Base-by-base conservation (phyloP, 1,140 invertebrate genomes). In the Dendroctonus ponderosae region DNA sequence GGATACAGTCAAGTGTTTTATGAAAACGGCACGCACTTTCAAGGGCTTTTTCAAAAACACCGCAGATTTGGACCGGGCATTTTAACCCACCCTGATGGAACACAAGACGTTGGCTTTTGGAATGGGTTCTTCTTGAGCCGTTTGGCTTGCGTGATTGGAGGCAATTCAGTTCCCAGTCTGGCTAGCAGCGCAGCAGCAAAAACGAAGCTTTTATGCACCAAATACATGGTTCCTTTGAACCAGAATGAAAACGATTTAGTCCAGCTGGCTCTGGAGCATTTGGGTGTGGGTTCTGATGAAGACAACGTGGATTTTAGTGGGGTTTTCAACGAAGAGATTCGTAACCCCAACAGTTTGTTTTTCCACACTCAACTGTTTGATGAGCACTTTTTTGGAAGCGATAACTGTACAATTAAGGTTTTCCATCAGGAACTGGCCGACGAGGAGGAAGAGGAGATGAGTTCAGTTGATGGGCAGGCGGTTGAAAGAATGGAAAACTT, bases 31-130 rank as follows among this genome's bases (percentile, higher is more conserved):
- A 70, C 71, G n/a, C 72, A 78, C 5, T 76, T 73, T 62, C 75
- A 77, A 52, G 82, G 83, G 46, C 57, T 84, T 38, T 82, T 79
- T 68, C 75, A 79, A 61, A 70, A 76, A 38, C 80, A 83, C 62
- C 49, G 71, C 26, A 76, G 82, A 50, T 84, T 78, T 72, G 83
- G 83, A 8, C 83, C 83, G 11, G 83, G 83, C 4, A 71, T 83
- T n/a, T 76, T 81, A 53, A 78, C 79, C 0, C 72, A 80, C 49
- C 52, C 77, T 5, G 65, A 74, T 64, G 74, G 79, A 11, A 70
- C 53, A 8, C 79, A 80, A 62, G 76, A 83, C 70, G 82, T 84
- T 6, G 83, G 83, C 5, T 62, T 83, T 2, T 85, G 83, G 83
- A 68, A 76, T 38, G 80, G 79, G 1, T 72, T 56, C 5, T 71